Percentiles rank a stretch among this genome's conserved stretches.
Evolutionary conservation across 1,140 invertebrate genomes (phyloP).

Genomic region (Solenopsis invicta): DNA sequence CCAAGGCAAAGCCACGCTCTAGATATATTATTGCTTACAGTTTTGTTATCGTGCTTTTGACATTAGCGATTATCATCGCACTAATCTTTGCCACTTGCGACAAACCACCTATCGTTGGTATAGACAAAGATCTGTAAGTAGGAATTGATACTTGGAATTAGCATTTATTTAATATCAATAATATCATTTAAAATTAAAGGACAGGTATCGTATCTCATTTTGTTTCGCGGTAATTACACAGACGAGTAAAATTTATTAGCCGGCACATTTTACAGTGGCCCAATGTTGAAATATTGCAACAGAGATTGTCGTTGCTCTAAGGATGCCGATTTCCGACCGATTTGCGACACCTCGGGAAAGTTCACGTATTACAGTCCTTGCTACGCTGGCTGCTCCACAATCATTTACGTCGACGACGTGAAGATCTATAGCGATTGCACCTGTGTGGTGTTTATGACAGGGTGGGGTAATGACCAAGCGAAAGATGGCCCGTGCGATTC

Average conservation of each 20-base stretch:
- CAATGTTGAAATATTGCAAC: constrained; percentile 88
- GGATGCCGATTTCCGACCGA: constrained; percentile 89
- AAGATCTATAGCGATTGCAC: constrained; percentile 87
- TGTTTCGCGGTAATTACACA: constrained; percentile 18
- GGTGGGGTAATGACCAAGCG: constrained; percentile 80
- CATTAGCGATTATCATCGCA: constrained; percentile 86
- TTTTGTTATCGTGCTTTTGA: constrained; percentile 86
- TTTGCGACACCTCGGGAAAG: constrained; percentile 88
- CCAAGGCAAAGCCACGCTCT: constrained; percentile 88
- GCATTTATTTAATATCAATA: constrained; percentile 14
- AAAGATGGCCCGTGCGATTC: constrained; percentile 88
- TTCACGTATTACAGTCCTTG: constrained; percentile 91
- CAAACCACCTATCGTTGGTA: constrained; percentile 84
- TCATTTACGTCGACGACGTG: constrained; percentile 81
- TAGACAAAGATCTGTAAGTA: constrained; percentile 81
- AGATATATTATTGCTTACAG: constrained; percentile 88
- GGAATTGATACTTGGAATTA: not conserved
- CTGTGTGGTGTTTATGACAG: constrained; percentile 83
- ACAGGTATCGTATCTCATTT: not conserved
- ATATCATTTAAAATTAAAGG: not conserved
- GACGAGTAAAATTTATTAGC: not conserved
- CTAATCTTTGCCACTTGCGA: constrained; percentile 89
- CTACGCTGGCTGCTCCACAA: constrained; percentile 89
- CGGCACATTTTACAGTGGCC: constrained; percentile 61
- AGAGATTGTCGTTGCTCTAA: constrained; percentile 88